Conservation (phyloP, 2,113 vertebrate species). For the Tursiops truncatus region DNA sequence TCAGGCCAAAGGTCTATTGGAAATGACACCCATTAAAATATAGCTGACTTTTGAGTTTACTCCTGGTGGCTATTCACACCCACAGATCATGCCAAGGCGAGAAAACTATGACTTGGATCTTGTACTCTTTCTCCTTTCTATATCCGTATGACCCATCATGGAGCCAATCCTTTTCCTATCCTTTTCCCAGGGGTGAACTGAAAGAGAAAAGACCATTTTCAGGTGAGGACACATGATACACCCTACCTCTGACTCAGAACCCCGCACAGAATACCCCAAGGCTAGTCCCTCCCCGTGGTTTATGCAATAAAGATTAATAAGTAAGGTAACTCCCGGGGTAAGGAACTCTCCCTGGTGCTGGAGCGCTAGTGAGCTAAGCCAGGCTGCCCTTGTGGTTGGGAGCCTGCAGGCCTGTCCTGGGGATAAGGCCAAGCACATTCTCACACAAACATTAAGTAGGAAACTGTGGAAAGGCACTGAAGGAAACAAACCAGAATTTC, state of each 20-base stretch:
- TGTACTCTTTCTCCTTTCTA: background rate
- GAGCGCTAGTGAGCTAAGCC: background rate
- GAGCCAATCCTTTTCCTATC: background rate
- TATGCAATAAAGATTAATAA: background rate
- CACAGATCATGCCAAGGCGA: background rate
- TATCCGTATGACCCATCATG: background rate
- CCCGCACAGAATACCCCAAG: accelerated
- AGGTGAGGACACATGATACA: background rate
- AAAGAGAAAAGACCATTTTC: background rate
- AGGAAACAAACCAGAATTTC: background rate
- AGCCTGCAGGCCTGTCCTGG: too few relatives aligned
- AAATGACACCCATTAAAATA: conserved; percentile 35
- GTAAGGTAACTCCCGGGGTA: accelerated
- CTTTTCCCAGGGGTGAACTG: background rate
- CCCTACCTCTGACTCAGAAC: background rate
- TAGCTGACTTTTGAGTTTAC: conserved; percentile 9
- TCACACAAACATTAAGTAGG: too few relatives aligned
- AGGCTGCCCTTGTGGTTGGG: background rate
- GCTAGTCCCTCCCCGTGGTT: background rate
- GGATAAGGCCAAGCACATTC: too few relatives aligned
- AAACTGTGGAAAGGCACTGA: background rate
- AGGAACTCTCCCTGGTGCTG: background rate
- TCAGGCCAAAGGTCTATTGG: background rate
- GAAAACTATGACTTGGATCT: background rate
- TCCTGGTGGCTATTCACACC: background rate